phyloP scores from a whole-genome alignment of 2,797 vertebrate species.

The Neosilurus mollespiculum region DNA sequence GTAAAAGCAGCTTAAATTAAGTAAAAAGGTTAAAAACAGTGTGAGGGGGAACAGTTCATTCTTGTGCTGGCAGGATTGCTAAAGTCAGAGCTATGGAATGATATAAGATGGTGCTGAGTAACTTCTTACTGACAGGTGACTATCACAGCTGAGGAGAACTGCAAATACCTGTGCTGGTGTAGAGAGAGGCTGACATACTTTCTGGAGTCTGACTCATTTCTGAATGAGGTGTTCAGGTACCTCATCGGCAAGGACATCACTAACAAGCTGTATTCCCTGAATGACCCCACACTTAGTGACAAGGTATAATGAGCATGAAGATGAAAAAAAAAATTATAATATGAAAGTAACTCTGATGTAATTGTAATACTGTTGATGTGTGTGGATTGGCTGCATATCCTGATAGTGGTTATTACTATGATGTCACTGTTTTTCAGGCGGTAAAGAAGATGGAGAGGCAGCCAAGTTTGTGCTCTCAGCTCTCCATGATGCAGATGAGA shows the following conservation, averaged over 20 bases:
- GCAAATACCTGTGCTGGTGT: slow-evolving; percentile 94
- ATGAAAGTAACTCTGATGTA: not conserved
- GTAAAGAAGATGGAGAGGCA: slow-evolving; percentile 89
- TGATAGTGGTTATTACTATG: slow-evolving; percentile 14
- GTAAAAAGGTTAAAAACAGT: not conserved
- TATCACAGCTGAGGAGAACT: slow-evolving; percentile 91
- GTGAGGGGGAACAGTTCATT: not conserved
- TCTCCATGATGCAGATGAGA: slow-evolving; percentile 96
- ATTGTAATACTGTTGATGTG: not conserved
- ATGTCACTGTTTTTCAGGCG: slow-evolving; percentile 68
- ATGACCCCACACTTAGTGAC: slow-evolving; percentile 93
- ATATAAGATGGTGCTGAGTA: slow-evolving; percentile 1
- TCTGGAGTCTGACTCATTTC: slow-evolving; percentile 91
- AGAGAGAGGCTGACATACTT: slow-evolving; percentile 93
- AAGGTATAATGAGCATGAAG: slow-evolving; percentile 76
- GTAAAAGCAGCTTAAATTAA: not conserved
- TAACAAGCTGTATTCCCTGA: slow-evolving; percentile 96
- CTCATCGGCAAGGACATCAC: slow-evolving; percentile 99
- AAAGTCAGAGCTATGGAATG: not conserved
- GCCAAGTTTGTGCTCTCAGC: slow-evolving; percentile 90
- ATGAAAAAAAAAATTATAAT: not conserved
- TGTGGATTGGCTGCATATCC: not conserved
- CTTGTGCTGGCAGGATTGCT: not conserved
- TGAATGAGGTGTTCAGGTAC: slow-evolving; percentile 94
- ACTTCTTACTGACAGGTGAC: slow-evolving; percentile 76